These are phyloP conservation scores for Hanleya hanleyi DNA, from an alignment of 2,888 invertebrate genomes.

Conservation along the genomic window DNA sequence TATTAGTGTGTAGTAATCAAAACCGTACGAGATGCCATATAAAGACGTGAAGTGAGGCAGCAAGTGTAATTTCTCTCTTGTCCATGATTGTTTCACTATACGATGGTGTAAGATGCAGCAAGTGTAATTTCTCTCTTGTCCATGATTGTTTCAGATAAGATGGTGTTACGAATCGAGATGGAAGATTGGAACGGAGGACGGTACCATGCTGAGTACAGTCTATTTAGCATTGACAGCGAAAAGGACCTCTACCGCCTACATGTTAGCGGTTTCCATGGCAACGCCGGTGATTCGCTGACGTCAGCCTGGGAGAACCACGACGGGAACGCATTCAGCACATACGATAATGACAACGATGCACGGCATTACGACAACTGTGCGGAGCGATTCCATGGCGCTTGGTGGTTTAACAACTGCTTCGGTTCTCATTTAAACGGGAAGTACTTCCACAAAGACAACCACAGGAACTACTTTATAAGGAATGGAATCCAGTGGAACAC, in stretches of 20 bases:
- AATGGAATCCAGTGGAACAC: conserved; percentile 72
- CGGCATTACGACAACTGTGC: conserved; percentile 71
- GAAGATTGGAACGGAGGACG: conserved; percentile 87
- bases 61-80: too few species aligned
- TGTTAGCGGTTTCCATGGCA: conserved; percentile 85
- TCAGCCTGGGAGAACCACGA: conserved; percentile 84
- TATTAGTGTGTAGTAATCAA: too few species aligned
- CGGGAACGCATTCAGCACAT: conserved; percentile 92
- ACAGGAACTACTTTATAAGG: conserved; percentile 67
- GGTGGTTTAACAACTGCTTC: conserved; percentile 72
- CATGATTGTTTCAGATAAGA: conserved; percentile 82
- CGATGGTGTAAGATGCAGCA: too few species aligned
- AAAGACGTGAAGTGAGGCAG: too few species aligned
- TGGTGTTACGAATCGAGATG: conserved; percentile 87
- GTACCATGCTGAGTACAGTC: conserved; percentile 87
- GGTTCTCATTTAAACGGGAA: conserved; percentile 70
- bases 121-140: too few species aligned
- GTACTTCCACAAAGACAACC: conserved; percentile 67
- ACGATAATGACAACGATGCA: conserved; percentile 90
- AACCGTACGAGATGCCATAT: too few species aligned
- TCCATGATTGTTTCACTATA: too few species aligned
- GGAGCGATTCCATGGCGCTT: conserved; percentile 67
- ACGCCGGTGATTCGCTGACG: conserved; percentile 88
- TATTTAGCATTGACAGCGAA: conserved; percentile 81
- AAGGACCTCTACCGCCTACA: conserved; percentile 83